These are phyloP conservation scores for Drosophila bocqueti DNA, from an alignment of 1,140 invertebrate species.

Conservation along the genomic window DNA sequence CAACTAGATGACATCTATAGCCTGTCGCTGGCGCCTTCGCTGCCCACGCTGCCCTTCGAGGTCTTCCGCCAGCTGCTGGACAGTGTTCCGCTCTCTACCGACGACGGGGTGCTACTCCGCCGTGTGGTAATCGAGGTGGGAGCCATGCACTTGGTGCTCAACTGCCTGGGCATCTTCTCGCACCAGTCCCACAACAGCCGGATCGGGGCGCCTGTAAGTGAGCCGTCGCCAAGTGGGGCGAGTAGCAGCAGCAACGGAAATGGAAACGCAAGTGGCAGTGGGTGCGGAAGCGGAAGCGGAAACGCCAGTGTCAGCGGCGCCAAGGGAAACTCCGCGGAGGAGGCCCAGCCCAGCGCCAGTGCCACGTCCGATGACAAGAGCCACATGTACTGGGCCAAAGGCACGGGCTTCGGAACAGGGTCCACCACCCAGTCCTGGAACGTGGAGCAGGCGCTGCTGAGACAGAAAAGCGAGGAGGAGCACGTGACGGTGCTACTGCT, in stretches of 20 bases:
- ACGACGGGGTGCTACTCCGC: constrained; percentile 92
- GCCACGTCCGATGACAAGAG: constrained; percentile 89
- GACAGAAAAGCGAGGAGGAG: constrained; percentile 96
- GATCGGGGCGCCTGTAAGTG: constrained; percentile 72
- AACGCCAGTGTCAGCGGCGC: constrained; percentile 17
- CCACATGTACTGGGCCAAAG: constrained; percentile 97
- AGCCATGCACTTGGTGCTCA: constrained; percentile 92
- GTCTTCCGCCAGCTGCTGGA: constrained; percentile 93
- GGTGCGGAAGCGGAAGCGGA: constrained; percentile 6
- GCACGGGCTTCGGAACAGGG: constrained; percentile 97
- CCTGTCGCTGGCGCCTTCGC: constrained; percentile 89
- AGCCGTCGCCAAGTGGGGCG: constrained; percentile 36
- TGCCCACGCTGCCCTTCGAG: constrained; percentile 95
- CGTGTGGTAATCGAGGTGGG: constrained; percentile 93
- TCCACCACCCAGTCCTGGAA: constrained; percentile 98
- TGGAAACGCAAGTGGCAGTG: constrained; percentile 7
- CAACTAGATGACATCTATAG: constrained; percentile 90
- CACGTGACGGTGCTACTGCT: constrained; percentile 94
- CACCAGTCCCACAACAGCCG: constrained; percentile 88
- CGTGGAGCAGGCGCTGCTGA: constrained; percentile 95
- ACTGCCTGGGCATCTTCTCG: constrained; percentile 95
- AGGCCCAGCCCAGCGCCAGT: constrained; percentile 50
- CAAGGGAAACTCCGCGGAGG: constrained; percentile 43
- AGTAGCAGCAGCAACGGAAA: constrained; percentile 63
- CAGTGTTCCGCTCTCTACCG: constrained; percentile 91